Evolutionary conservation across 2,113 vertebrate species (phyloP).

Genomic region (Helogale parvula): DNA sequence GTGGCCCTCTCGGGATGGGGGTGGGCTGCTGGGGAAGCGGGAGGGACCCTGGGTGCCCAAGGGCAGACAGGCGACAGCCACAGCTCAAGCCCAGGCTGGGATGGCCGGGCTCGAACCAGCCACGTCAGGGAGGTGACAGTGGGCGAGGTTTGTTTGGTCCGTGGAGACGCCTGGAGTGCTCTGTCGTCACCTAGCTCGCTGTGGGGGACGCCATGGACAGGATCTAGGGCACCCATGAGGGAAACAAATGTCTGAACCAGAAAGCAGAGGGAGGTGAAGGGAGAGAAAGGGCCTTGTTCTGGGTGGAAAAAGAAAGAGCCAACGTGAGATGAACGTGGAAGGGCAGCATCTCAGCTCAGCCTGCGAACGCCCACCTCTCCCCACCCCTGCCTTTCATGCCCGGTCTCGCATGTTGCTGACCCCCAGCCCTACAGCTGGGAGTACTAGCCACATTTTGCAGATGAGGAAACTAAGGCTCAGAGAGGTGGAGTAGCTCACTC

Average conservation of each 20-base stretch:
- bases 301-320: background rate
- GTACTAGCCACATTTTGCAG: background rate
- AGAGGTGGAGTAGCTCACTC: background rate
- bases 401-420: background rate
- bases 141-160: fast-evolving
- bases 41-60: fast-evolving
- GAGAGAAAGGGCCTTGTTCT: background rate
- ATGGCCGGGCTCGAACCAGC: background rate
- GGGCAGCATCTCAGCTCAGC: background rate
- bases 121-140: background rate
- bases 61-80: fast-evolving
- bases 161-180: fast-evolving
- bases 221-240: background rate
- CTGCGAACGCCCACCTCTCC: fast-evolving
- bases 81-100: background rate
- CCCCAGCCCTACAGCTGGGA: background rate
- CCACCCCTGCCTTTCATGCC: fast-evolving
- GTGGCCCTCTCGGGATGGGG: fast-evolving
- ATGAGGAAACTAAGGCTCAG: background rate
- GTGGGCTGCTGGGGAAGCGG: fast-evolving
- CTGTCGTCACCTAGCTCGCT: background rate
- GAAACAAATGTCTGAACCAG: background rate
- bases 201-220: background rate
- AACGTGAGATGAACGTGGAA: fast-evolving
- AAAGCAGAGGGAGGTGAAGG: background rate